phyloP scores from a whole-genome alignment of 2,888 invertebrate species.

The Archaeoteleia sp. region DNA sequence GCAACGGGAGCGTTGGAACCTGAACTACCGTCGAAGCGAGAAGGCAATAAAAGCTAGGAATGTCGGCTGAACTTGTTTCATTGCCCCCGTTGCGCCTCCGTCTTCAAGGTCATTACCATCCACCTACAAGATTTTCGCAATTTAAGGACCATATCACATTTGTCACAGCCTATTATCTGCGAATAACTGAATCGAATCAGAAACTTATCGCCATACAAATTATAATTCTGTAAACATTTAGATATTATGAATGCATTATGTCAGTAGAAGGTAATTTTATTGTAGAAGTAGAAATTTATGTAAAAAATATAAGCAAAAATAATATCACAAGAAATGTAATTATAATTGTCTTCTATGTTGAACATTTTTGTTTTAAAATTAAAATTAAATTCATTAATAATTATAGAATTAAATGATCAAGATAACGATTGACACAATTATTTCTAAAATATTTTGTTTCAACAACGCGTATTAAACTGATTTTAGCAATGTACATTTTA shows the following conservation, averaged over 20 bases:
- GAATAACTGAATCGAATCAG: no score
- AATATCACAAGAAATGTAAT: background rate
- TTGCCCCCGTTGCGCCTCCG: slow-evolving; percentile 50
- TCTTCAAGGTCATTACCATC: slow-evolving; percentile 52
- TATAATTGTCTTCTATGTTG: no score
- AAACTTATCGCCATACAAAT: no score
- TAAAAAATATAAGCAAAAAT: no score
- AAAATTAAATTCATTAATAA: background rate
- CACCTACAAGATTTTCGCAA: slow-evolving; percentile 34
- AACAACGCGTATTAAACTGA: background rate
- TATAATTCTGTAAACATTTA: no score
- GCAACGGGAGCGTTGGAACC: slow-evolving; percentile 50
- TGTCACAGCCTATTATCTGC: no score
- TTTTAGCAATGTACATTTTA: slow-evolving; percentile 21
- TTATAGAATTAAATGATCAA: no score
- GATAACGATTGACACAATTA: no score
- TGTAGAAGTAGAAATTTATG: no score
- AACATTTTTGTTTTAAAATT: background rate
- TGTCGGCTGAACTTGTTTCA: slow-evolving; percentile 62
- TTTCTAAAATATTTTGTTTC: background rate
- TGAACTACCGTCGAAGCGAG: slow-evolving; percentile 57
- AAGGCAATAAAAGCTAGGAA: slow-evolving; percentile 66
- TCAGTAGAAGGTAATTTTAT: no score
- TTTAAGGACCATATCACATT: slow-evolving; percentile 14
- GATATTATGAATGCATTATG: no score